Base-by-base conservation (phyloP, 2,113 vertebrate genomes). In the Rhineura floridana region DNA sequence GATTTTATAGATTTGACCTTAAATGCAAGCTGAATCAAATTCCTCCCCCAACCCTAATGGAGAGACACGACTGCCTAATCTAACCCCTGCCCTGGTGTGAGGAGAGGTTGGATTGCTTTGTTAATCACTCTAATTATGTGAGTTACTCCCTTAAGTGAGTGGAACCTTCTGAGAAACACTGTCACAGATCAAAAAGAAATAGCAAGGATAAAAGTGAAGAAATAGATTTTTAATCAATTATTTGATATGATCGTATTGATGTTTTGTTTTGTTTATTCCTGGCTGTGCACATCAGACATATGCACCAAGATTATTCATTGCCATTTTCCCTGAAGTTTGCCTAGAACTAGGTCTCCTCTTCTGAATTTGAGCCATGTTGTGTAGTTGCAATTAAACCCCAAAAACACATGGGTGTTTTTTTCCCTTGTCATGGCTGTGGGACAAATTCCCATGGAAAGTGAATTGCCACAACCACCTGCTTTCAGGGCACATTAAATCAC, bases 291-390 rank as follows among this genome's bases (percentile, higher is more conserved):
- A 36, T 62, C 33, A 17, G 83, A 48, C 39, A 30, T 42, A 62
- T 62, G 59, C 46, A 30, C 77, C 19, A 80, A 85, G 67, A 75
- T 81, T 81, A 65, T 85, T 81, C 44, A 42, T 30, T 81, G 78
- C 44, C n/a, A 67, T 75, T 85, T 86, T 52, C 59, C 46, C 10
- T 65, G 52, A 21, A 81, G 78, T 12, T 42, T 81, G 44, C 30
- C 62, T 65, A 48, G n/a, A 75, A 50, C n/a, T n/a, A 10, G 3
- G 25, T 25, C 48, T 73, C 17, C 55, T 42, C 21, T 81, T 63
- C 36, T 23, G 4, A 65, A n/a, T 44, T 69, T 67, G 83, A 81
- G 55, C 44, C 12, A 11, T 75, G 39, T 42, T 65, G 19, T 10
- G 52, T n/a, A 50, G 28, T n/a, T 44, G 55, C 59, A 81, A 82